A percentile compares a stretch with the other conserved stretches of the same genome.
Conservation (phyloP, 30 jellyfish, hydroid and myxozoan genomes). For the Aurelia aurita region DNA sequence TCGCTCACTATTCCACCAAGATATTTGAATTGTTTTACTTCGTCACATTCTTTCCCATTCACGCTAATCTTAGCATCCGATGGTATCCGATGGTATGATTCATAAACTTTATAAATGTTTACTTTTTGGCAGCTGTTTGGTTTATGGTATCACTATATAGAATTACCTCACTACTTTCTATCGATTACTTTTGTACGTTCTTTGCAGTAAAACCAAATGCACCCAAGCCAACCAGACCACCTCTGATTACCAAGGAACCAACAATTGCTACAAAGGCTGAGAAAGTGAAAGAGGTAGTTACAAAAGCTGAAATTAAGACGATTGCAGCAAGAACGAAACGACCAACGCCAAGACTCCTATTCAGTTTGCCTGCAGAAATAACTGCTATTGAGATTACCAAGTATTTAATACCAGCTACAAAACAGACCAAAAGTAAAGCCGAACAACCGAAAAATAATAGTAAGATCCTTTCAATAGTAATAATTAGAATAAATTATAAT, state of each 20-base stretch:
- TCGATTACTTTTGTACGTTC: background rate
- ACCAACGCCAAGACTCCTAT: slow-evolving; percentile 38
- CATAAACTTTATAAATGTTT: too few relatives aligned
- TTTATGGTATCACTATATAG: too few relatives aligned
- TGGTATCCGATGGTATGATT: too few relatives aligned
- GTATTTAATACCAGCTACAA: slow-evolving; percentile 3
- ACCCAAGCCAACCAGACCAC: slow-evolving; percentile 60
- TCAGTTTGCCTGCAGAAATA: slow-evolving; percentile 36
- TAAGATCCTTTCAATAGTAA: background rate
- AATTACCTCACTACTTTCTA: too few relatives aligned
- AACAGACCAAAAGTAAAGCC: background rate
- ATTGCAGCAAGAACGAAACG: slow-evolving; percentile 4
- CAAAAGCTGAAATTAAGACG: background rate
- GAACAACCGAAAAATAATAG: background rate
- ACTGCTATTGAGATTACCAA: slow-evolving; percentile 15
- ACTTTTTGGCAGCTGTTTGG: too few relatives aligned
- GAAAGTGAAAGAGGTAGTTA: background rate
- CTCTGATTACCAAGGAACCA: slow-evolving; percentile 6
- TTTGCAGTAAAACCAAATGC: slow-evolving; percentile 48
- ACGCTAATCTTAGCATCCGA: too few relatives aligned
- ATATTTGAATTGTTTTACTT: too few relatives aligned
- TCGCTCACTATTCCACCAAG: too few relatives aligned
- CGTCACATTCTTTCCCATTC: too few relatives aligned
- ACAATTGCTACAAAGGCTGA: slow-evolving; percentile 1
- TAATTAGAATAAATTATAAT: too few relatives aligned